Evolutionary conservation across 2,113 vertebrate species (phyloP).

Genomic region (pig (Sus scrofa)): T2T-Sscrofa CM000819.6:40096001-40096500

Average conservation of each 20-base stretch:
- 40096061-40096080: background rate
- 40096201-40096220: constrained; percentile 32
- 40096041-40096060: background rate
- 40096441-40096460: too few relatives aligned
- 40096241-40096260: background rate
- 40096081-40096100: background rate
- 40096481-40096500: too few relatives aligned
- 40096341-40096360: too few relatives aligned
- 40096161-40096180: constrained; percentile 25
- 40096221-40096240: background rate
- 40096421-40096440: too few relatives aligned
- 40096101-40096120: background rate
- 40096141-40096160: background rate
- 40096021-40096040: background rate
- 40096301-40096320: background rate
- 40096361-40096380: too few relatives aligned
- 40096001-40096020: background rate
- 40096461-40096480: too few relatives aligned
- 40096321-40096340: too few relatives aligned
- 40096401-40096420: too few relatives aligned
- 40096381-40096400: too few relatives aligned
- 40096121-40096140: background rate
- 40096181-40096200: background rate
- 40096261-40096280: constrained; percentile 45
- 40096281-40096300: constrained; percentile 1